A percentile compares a stretch with the other conserved stretches of the same genome.
phyloP scores from a whole-genome alignment of 2,888 invertebrate species.

The Adela reaumurella region DNA sequence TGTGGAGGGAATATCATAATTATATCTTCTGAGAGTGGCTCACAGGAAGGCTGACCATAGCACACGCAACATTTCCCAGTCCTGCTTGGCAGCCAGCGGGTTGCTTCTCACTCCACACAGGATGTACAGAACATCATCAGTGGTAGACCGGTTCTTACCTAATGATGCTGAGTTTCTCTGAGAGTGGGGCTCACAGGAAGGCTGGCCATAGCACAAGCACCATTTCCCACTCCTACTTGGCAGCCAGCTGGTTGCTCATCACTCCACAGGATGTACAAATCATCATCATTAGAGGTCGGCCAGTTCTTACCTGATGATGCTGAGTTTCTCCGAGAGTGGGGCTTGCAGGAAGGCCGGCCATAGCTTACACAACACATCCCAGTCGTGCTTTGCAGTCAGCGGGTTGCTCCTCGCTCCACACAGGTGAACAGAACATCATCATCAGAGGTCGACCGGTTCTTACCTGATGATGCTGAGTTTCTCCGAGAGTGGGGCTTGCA shows the following conservation, averaged over 20 bases:
- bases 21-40: slow-evolving; percentile 81
- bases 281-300: too few species aligned
- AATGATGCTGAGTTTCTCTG: slow-evolving; percentile 81
- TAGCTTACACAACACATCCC: slow-evolving; percentile 65
- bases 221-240: slow-evolving; percentile 74
- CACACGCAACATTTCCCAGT: slow-evolving; percentile 68
- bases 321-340: slow-evolving; percentile 81
- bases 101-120: slow-evolving; percentile 63
- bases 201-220: slow-evolving; percentile 74
- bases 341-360: slow-evolving; percentile 79
- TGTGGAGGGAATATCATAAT: too few species aligned
- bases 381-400: slow-evolving; percentile 69
- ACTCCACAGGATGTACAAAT: too few species aligned
- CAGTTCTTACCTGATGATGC: slow-evolving; percentile 63
- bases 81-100: slow-evolving; percentile 65
- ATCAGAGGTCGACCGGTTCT: too few species aligned
- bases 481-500: slow-evolving; percentile 68
- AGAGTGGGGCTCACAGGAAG: slow-evolving; percentile 71
- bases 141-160: too few species aligned
- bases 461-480: slow-evolving; percentile 10
- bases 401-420: slow-evolving; percentile 63
- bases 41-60: slow-evolving; percentile 78
- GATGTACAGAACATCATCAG: too few species aligned
- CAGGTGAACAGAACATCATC: too few species aligned
- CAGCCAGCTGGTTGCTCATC: slow-evolving; percentile 59